phyloP scores from a whole-genome alignment of 2,888 invertebrate genomes.

The Hypolimnas misippus region DNA sequence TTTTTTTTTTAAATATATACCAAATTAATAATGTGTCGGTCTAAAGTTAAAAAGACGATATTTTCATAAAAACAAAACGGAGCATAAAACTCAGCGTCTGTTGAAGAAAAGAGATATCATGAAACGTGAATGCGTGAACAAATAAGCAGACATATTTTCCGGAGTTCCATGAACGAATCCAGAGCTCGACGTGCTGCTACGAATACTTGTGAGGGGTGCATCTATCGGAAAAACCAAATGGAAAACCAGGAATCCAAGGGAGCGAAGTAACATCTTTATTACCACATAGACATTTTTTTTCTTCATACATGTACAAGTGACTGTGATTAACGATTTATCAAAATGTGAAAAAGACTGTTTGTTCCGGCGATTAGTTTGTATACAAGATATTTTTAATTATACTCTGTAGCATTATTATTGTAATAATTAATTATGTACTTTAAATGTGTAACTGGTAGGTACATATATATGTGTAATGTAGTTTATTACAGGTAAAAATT shows the following conservation, averaged over 20 bases:
- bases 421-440: neutral
- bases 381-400: neutral
- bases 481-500: constrained; percentile 1
- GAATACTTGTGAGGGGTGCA: neutral
- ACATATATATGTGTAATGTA: neutral
- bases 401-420: neutral
- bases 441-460: too few relatives aligned
- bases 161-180: neutral
- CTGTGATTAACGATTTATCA: neutral
- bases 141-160: constrained; percentile 4
- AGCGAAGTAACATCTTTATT: neutral
- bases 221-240: constrained; percentile 1
- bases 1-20: neutral
- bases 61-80: neutral
- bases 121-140: constrained; percentile 1
- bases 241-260: constrained; percentile 7
- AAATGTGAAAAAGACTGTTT: neutral
- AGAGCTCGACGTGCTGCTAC: neutral
- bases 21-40: neutral
- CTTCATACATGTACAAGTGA: constrained; percentile 2
- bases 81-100: neutral
- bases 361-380: neutral
- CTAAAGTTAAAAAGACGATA: neutral
- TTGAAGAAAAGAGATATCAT: neutral
- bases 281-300: neutral